Conservation (phyloP, 2,888 invertebrate species). For the Ophion ellenae region DNA sequence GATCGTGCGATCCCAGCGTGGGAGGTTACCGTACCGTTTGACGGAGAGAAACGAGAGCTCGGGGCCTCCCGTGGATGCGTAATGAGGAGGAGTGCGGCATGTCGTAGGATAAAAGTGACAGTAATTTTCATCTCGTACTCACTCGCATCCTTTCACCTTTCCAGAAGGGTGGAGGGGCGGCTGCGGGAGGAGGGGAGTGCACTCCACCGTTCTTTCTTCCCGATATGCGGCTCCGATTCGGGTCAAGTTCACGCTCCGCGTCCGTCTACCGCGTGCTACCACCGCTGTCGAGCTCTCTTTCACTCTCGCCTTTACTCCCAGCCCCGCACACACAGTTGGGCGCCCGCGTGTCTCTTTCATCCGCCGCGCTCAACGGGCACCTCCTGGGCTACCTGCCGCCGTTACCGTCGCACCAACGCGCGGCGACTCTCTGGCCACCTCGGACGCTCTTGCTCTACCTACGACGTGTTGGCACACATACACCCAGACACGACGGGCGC, state of each 20-base stretch:
- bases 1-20: background rate
- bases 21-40: background rate
- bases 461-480: background rate
- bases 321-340: conserved; percentile 28
- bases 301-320: conserved; percentile 55
- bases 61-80: background rate
- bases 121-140: conserved; percentile 56
- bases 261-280: conserved; percentile 57
- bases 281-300: conserved; percentile 51
- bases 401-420: background rate
- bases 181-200: conserved; percentile 16
- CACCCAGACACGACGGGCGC: too few species aligned
- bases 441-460: conserved; percentile 67
- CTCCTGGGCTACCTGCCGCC: conserved; percentile 18
- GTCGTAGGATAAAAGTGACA: conserved; percentile 56
- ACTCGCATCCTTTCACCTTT: conserved; percentile 64
- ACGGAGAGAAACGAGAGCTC: background rate
- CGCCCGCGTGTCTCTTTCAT: conserved; percentile 51
- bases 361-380: conserved; percentile 11
- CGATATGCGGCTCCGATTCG: conserved; percentile 69
- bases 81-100: conserved; percentile 33
- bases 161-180: conserved; percentile 26
- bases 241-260: conserved; percentile 75
- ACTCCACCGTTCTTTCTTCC: conserved; percentile 76
- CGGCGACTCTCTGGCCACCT: conserved; percentile 64